A percentile compares a stretch with the other conserved stretches of the same genome.
Conservation (phyloP, 2,797 vertebrate species). For the Lacerta bilineata region DNA sequence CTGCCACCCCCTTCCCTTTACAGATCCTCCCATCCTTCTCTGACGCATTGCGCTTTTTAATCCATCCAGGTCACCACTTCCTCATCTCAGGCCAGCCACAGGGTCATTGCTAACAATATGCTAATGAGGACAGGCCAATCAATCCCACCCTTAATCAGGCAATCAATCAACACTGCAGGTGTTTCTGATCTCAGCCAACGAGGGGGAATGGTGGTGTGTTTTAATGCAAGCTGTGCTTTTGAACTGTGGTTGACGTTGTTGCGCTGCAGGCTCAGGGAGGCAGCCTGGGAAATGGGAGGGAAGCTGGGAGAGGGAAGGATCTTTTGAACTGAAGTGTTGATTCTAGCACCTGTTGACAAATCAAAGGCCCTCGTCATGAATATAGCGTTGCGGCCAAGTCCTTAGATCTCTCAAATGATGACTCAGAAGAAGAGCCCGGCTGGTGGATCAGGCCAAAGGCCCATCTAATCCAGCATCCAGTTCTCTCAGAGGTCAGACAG, state of each 20-base stretch:
- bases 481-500: no score
- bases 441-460: no score
- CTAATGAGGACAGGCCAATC: slow-evolving; percentile 88
- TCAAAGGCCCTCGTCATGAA: neutral
- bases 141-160: slow-evolving; percentile 89
- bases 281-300: slow-evolving; percentile 1
- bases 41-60: slow-evolving; percentile 76
- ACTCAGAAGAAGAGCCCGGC: neutral
- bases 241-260: neutral
- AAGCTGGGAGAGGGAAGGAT: neutral
- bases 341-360: slow-evolving; percentile 29
- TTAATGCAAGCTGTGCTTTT: neutral
- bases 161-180: slow-evolving; percentile 79
- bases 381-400: no score
- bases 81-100: slow-evolving; percentile 64
- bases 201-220: neutral
- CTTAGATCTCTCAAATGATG: neutral
- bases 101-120: slow-evolving; percentile 86
- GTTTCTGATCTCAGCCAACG: slow-evolving; percentile 45
- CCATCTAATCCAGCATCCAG: no score
- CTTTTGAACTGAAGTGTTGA: slow-evolving; percentile 51
- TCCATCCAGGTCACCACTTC: slow-evolving; percentile 80
- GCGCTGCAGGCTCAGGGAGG: neutral
- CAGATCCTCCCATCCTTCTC: slow-evolving; percentile 81
- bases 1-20: slow-evolving; percentile 36